These are phyloP conservation scores for Lagenorhynchus albirostris DNA, from an alignment of 2,113 vertebrate genomes.

Conservation along the genomic window DNA sequence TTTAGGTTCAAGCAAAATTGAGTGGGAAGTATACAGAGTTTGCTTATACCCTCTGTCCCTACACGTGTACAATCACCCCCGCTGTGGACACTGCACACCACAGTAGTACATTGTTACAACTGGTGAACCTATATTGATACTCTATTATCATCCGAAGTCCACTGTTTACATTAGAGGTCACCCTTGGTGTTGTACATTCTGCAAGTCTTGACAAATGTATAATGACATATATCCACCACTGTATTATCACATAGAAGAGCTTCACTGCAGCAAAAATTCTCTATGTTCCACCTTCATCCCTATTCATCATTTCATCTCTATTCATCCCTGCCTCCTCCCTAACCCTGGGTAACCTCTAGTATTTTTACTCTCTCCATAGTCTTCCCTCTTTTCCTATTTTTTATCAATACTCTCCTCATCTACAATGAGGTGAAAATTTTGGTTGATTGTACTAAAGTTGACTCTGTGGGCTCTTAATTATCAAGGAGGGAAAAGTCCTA, in stretches of 20 bases:
- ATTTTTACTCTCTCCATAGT: neutral
- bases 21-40: neutral
- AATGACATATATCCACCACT: neutral
- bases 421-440: neutral
- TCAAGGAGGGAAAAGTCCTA: neutral
- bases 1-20: neutral
- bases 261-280: neutral
- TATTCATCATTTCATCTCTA: neutral
- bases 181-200: neutral
- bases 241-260: neutral
- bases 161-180: neutral
- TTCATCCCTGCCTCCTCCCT: neutral
- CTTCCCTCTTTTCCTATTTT: neutral
- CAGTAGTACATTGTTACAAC: neutral
- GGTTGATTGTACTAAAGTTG: neutral
- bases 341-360: neutral
- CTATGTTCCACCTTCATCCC: neutral
- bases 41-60: neutral
- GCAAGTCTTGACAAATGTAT: neutral
- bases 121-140: neutral
- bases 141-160: neutral
- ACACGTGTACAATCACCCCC: neutral
- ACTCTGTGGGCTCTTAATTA: neutral
- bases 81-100: neutral
- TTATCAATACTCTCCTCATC: neutral